Evolutionary conservation across 1,140 invertebrate genomes (phyloP).

Genomic region (Artemia franciscana): DNA sequence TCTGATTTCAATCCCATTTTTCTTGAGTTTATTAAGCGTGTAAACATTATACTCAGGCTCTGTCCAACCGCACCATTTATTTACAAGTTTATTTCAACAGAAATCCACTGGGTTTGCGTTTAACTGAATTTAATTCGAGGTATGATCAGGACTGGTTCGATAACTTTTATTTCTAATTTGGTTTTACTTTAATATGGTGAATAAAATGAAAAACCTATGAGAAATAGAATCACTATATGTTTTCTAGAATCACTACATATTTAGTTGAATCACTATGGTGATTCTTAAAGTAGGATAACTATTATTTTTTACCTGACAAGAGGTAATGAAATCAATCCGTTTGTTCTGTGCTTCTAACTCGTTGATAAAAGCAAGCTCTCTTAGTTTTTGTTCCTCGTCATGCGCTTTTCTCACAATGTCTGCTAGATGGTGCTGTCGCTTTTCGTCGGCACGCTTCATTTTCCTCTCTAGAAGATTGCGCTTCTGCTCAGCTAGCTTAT

Average conservation of each 20-base stretch:
- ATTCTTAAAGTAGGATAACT: no score
- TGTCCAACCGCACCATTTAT: no score
- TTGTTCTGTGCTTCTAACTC: constrained; percentile 85
- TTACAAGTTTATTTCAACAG: no score
- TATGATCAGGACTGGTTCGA: no score
- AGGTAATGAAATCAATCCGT: constrained; percentile 59
- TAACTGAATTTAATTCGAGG: no score
- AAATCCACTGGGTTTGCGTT: no score
- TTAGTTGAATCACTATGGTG: no score
- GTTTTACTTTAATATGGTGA: no score
- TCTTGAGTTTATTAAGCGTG: no score
- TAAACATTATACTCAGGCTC: no score
- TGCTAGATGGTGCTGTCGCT: constrained; percentile 49
- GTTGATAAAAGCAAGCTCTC: constrained; percentile 95
- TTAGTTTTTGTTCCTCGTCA: constrained; percentile 86
- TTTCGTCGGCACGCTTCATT: constrained; percentile 70
- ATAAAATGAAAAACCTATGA: not conserved
- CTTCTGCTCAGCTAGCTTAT: constrained; percentile 58
- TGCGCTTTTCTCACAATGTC: constrained; percentile 81
- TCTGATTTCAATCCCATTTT: no score
- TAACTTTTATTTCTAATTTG: no score
- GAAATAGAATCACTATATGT: not conserved
- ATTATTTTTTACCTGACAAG: constrained; percentile 32
- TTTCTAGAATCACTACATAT: not conserved
- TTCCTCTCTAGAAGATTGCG: constrained; percentile 58